Evolutionary conservation across 92 coral and sea anemone species (phyloP).

Genomic region (Epizoanthus stellaris): DNA sequence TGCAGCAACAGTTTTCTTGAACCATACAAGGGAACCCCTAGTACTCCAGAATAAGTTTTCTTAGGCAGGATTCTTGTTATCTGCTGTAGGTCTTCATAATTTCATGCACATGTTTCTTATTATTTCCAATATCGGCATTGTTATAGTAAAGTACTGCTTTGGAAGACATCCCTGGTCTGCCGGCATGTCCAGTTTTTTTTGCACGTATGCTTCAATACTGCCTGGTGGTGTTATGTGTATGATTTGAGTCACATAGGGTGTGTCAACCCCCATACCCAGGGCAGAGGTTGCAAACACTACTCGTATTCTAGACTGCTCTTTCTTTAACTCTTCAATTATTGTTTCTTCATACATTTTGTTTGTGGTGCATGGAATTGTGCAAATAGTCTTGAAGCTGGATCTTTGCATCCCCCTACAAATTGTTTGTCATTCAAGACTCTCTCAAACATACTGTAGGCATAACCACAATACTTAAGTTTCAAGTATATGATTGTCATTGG

Average conservation of each 20-base stretch:
- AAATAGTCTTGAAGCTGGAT: conserved; percentile 48
- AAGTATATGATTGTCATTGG: conserved; percentile 55
- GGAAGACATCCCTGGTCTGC: conserved; percentile 7
- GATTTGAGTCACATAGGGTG: conserved; percentile 41
- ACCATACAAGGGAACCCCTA: conserved; percentile 28
- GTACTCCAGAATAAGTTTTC: conserved; percentile 52
- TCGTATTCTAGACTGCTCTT: conserved; percentile 42
- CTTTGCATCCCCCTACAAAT: conserved; percentile 28
- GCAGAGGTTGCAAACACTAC: conserved; percentile 42
- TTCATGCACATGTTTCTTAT: conserved; percentile 45
- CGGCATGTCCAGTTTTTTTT: conserved; percentile 47
- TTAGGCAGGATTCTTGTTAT: conserved; percentile 42
- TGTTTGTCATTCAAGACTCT: conserved; percentile 40
- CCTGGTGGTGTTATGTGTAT: conserved; percentile 46
- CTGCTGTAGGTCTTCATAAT: conserved; percentile 59
- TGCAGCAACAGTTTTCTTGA: conserved; percentile 54
- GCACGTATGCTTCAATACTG: conserved; percentile 34
- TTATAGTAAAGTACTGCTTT: conserved; percentile 30
- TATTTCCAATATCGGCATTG: conserved; percentile 32
- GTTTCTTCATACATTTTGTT: conserved; percentile 48
- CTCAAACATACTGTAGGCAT: conserved; percentile 53
- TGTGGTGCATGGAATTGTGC: conserved; percentile 56
- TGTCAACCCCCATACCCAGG: conserved; percentile 42
- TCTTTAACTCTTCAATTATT: conserved; percentile 44
- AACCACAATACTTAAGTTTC: conserved; percentile 57